These are phyloP conservation scores for Hypomecis punctinalis DNA, from an alignment of 2,888 invertebrate genomes.

Conservation along the genomic window DNA sequence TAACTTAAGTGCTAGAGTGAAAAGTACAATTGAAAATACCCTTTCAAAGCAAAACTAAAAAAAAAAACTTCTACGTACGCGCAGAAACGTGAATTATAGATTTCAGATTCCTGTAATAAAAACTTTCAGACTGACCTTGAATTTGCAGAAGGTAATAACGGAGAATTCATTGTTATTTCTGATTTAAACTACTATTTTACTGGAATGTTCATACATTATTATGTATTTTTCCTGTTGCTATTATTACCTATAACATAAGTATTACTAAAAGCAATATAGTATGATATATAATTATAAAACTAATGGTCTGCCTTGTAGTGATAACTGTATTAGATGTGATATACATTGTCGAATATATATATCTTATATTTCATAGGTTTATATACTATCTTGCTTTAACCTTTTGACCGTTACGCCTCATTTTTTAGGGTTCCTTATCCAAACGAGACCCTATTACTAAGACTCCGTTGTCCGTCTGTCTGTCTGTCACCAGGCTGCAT, in stretches of 20 bases:
- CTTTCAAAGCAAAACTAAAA: no score
- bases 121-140: neutral
- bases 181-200: neutral
- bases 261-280: slow-evolving; percentile 15
- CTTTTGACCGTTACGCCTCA: no score
- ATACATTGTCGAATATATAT: slow-evolving; percentile 8
- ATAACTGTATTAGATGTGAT: slow-evolving; percentile 19
- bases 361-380: slow-evolving; percentile 1
- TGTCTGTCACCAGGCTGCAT: no score
- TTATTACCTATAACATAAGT: slow-evolving; percentile 2
- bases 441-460: no score
- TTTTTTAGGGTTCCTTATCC: no score
- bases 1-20: no score
- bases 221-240: slow-evolving; percentile 16
- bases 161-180: slow-evolving; percentile 1
- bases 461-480: no score
- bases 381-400: neutral
- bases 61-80: no score
- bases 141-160: neutral
- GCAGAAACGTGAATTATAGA: no score
- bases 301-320: slow-evolving; percentile 18
- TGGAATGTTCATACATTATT: neutral
- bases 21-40: no score
- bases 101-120: no score
- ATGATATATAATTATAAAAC: neutral